These are phyloP conservation scores for Nautilus pompilius DNA, from an alignment of 1,140 invertebrate species.

Conservation along the genomic window DNA sequence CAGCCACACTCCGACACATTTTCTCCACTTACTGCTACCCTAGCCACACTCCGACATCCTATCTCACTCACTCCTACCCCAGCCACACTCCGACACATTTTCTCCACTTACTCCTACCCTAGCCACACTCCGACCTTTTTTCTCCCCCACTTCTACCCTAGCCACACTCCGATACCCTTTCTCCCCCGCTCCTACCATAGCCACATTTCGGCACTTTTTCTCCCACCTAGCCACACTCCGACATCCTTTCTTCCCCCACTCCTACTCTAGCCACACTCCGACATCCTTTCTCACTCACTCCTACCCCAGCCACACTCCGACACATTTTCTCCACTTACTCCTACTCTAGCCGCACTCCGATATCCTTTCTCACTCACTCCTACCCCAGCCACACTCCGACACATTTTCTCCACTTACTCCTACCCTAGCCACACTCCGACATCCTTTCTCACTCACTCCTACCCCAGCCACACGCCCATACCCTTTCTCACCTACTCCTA, in stretches of 20 bases:
- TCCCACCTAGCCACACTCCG: no score
- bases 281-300: no score
- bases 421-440: no score
- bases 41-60: not conserved
- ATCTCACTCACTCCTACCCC: no score
- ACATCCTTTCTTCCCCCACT: not conserved
- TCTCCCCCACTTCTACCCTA: not conserved
- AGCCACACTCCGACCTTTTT: not conserved
- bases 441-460: not conserved
- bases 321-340: not conserved
- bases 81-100: no score
- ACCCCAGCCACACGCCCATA: not conserved
- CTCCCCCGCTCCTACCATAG: not conserved
- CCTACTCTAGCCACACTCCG: not conserved
- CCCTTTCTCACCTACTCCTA: not conserved
- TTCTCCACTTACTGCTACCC: not conserved
- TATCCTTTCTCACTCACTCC: not conserved
- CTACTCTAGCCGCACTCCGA: not conserved
- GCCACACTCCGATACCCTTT: not conserved
- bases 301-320: not conserved
- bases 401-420: not conserved
- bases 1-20: not conserved
- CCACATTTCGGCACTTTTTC: not conserved
- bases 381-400: not conserved
- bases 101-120: not conserved